These are phyloP conservation scores for Trilocha varians DNA, from an alignment of 2,888 invertebrate species.

Conservation along the genomic window DNA sequence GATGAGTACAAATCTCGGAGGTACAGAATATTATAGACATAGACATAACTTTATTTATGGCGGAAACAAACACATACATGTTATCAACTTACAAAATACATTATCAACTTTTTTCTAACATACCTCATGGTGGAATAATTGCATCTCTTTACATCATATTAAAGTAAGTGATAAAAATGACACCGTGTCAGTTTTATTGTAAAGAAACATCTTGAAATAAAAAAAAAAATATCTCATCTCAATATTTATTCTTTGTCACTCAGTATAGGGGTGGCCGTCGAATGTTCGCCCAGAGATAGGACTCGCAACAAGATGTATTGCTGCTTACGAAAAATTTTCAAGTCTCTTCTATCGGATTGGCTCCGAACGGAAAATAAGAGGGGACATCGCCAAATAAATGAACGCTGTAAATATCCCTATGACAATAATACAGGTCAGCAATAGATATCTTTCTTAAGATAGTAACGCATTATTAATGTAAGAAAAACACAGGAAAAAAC, in stretches of 20 bases:
- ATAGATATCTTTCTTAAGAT: conserved; percentile 65
- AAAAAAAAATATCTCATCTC: conserved; percentile 4
- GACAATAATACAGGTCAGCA: conserved; percentile 74
- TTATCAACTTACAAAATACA: too few relatives aligned
- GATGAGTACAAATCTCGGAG: too few relatives aligned
- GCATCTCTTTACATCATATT: background rate
- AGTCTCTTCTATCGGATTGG: conserved; percentile 68
- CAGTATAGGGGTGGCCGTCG: conserved; percentile 62
- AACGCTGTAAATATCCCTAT: conserved; percentile 69
- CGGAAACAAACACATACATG: too few relatives aligned
- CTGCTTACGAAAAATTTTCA: conserved; percentile 74
- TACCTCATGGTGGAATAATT: too few relatives aligned
- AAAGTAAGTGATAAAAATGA: background rate
- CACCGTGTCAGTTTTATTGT: background rate
- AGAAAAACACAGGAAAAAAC: conserved; percentile 67
- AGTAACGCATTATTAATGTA: conserved; percentile 65
- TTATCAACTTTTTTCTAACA: too few relatives aligned
- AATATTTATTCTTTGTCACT: conserved; percentile 29
- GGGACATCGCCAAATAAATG: conserved; percentile 69
- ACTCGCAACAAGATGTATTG: conserved; percentile 70
- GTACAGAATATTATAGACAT: too few relatives aligned
- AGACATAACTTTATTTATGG: too few relatives aligned
- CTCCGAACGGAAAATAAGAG: conserved; percentile 73
- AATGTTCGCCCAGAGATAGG: conserved; percentile 72
- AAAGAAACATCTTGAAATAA: background rate